Evolutionary conservation across 2,113 vertebrate species (phyloP).

Genomic region (Miniopterus natalensis): DNA sequence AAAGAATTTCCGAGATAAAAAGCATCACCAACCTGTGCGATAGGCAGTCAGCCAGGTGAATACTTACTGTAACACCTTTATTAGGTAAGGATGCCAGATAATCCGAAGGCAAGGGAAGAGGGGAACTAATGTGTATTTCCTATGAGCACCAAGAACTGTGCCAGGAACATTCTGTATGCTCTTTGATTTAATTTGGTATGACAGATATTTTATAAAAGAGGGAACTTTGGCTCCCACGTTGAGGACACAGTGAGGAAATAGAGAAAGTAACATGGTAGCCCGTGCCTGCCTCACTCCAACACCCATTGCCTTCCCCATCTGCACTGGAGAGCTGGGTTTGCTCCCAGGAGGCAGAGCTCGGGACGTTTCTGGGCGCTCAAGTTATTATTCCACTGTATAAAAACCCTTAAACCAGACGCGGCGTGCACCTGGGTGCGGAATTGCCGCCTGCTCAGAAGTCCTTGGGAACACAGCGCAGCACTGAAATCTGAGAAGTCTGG

Average conservation of each 20-base stretch:
- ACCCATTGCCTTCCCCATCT: background rate
- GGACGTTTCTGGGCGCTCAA: background rate
- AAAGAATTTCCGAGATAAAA: background rate
- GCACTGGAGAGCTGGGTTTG: background rate
- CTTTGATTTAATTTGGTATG: background rate
- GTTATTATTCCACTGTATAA: background rate
- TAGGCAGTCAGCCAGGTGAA: background rate
- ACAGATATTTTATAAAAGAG: background rate
- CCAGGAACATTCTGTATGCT: background rate
- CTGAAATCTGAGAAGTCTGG: background rate
- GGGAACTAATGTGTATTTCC: background rate
- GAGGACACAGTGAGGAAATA: background rate
- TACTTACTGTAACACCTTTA: background rate
- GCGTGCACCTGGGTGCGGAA: background rate
- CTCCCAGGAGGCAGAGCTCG: background rate
- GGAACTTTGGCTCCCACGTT: background rate
- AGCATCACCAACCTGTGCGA: background rate
- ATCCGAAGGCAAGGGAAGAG: background rate
- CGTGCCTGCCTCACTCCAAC: background rate
- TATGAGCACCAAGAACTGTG: background rate
- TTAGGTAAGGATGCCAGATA: background rate
- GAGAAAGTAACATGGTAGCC: background rate
- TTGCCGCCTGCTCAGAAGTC: background rate
- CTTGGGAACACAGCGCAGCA: background rate
- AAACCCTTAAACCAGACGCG: slow-evolving; percentile 1